Base-by-base conservation (phyloP, 2,888 invertebrate species). In the Stramonita haemastoma region DNA sequence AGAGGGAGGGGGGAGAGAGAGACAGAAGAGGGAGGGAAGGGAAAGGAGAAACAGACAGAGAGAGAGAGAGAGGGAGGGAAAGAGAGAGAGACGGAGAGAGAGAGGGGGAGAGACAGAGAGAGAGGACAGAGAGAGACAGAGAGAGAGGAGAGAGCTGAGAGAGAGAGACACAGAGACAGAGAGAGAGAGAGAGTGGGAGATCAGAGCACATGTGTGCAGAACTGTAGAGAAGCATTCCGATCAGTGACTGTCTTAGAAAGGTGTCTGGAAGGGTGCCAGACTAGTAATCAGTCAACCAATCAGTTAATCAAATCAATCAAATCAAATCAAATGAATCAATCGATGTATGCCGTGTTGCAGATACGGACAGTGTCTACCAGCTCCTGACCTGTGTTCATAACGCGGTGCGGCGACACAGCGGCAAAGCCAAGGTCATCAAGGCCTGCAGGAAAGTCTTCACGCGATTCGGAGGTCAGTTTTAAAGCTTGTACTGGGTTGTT, bases 371-470 rank as follows among this genome's bases (percentile, higher is more conserved):
- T 6, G 87, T 90, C 19, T 56, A 73, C 0, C 85, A 85, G 32
- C 57, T 90, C 5, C 79, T 89, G 6, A 87, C 86, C 36, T 83
- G 32, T 36, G 89, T 89, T 2, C n/a, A 79, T 19, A 86, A 86
- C 26, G 73, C 89, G 1, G 56, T 90, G 22, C 73, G 90, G 29
- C 90, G 91, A 22, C 89, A 90, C 56, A 87, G 88, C 22, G 84
- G n/a, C 26, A 90, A 88, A 11, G 56, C 79, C 17, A 87, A 90
- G 36, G 81, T 91, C 11, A 83, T 88, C 22, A 87, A 86, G 34
- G 86, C 90, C 2, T 88, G 89, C 1, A 89, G 88, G 8, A 56
- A 57, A 81, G 91, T 88, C 56, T 89, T 91, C 66, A 89, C 56
- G 57, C 89, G 87, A 32, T 90, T 87, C 26, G 70, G 85, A 46